These are phyloP conservation scores for Camponotus vicinus DNA, from an alignment of 1,140 invertebrate species.

Conservation along the genomic window DNA sequence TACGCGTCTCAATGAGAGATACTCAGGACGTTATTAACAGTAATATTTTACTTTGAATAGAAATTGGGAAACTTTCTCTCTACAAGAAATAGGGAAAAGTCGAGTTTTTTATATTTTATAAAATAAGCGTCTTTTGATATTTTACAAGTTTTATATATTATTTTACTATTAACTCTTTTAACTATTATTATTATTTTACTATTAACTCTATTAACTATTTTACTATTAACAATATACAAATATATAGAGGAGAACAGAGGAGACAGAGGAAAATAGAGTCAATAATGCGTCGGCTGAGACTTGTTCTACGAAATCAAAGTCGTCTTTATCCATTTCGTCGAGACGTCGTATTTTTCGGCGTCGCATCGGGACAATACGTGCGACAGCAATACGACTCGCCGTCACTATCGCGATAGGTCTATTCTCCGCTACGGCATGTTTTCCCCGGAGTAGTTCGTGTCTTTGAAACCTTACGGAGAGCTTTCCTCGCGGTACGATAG, in stretches of 20 bases:
- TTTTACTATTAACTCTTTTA: background rate
- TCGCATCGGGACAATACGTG: constrained; percentile 24
- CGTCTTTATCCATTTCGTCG: constrained; percentile 54
- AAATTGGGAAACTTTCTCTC: background rate
- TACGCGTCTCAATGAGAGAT: background rate
- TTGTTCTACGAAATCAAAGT: constrained; percentile 40
- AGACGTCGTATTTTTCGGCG: constrained; percentile 44
- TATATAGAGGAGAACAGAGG: background rate
- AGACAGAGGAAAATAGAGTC: background rate
- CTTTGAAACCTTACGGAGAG: constrained; percentile 2
- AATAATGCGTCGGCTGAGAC: background rate
- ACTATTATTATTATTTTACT: no score
- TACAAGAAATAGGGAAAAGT: background rate
- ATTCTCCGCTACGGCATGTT: background rate
- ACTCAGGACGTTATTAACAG: background rate
- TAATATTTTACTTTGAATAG: background rate
- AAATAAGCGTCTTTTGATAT: background rate
- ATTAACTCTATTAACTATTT: background rate
- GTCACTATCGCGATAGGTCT: background rate
- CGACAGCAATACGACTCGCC: constrained; percentile 24
- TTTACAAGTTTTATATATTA: background rate
- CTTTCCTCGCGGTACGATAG: constrained; percentile 3
- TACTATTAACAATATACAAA: background rate
- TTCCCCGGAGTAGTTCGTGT: background rate
- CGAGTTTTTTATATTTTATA: background rate